Conservation (phyloP, 2,797 vertebrate genomes). For the Zalophus californianus region DNA sequence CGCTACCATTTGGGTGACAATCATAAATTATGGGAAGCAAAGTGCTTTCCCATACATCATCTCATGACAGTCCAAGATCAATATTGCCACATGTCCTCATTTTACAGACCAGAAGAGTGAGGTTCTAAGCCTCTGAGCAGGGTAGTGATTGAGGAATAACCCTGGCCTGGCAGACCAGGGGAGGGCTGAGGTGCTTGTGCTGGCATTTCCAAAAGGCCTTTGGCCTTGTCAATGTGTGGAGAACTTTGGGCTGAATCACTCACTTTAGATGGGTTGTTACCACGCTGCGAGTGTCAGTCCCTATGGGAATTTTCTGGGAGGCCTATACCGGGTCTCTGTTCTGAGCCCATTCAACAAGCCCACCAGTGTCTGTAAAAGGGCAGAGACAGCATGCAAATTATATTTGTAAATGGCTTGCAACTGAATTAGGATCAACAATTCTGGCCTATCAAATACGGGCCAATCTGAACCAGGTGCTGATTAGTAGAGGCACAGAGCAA, state of each 20-base stretch:
- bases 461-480: not conserved
- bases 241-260: fast-evolving
- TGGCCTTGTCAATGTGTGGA: not conserved
- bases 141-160: fast-evolving
- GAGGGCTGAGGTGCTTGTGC: not conserved
- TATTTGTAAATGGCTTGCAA: not conserved
- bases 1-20: not conserved
- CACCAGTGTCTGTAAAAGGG: not conserved
- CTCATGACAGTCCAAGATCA: not conserved
- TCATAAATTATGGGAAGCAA: not conserved
- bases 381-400: not conserved
- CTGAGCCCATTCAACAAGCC: not conserved
- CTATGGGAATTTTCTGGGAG: not conserved
- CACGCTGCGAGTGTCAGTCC: fast-evolving
- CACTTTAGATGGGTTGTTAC: not conserved
- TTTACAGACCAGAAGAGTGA: fast-evolving
- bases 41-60: not conserved
- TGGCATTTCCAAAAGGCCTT: not conserved
- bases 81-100: fast-evolving
- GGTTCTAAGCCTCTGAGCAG: not conserved
- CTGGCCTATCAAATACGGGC: not conserved
- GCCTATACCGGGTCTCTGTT: not conserved
- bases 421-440: not conserved
- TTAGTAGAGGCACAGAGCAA: not conserved
- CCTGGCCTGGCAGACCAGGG: not conserved